These are phyloP conservation scores for Noctilio leporinus DNA, from an alignment of 2,113 vertebrate genomes.

Conservation along the genomic window DNA sequence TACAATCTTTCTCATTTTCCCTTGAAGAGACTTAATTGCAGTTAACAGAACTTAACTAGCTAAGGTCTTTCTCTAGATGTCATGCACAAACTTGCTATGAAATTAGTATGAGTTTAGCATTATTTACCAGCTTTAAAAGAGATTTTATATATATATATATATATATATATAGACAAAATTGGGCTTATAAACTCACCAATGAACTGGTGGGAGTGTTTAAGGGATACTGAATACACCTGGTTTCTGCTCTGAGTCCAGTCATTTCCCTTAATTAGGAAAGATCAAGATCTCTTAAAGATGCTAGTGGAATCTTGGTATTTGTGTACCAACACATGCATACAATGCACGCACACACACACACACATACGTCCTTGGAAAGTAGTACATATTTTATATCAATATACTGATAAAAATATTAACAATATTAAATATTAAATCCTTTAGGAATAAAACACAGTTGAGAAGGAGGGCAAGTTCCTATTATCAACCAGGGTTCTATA, in stretches of 20 bases:
- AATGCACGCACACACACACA: neutral
- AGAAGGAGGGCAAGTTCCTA: neutral
- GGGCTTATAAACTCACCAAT: neutral
- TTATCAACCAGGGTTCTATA: neutral
- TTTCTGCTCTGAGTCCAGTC: neutral
- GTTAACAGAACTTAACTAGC: neutral
- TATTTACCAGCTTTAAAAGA: neutral
- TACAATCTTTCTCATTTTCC: neutral
- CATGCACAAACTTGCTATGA: neutral
- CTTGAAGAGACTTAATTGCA: neutral
- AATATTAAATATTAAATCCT: too few species aligned
- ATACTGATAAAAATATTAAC: neutral
- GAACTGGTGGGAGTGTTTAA: neutral
- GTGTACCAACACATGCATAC: neutral
- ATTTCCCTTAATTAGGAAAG: neutral
- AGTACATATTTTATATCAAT: neutral
- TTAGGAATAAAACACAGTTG: neutral
- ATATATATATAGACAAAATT: too few species aligned
- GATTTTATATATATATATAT: too few species aligned
- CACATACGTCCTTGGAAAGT: neutral
- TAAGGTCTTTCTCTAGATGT: neutral
- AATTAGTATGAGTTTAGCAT: neutral
- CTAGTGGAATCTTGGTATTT: neutral
- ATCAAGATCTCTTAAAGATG: neutral
- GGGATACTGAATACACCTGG: neutral